Base-by-base conservation (phyloP, 2,113 vertebrate genomes). In the Paradoxurus hermaphroditus region DNA sequence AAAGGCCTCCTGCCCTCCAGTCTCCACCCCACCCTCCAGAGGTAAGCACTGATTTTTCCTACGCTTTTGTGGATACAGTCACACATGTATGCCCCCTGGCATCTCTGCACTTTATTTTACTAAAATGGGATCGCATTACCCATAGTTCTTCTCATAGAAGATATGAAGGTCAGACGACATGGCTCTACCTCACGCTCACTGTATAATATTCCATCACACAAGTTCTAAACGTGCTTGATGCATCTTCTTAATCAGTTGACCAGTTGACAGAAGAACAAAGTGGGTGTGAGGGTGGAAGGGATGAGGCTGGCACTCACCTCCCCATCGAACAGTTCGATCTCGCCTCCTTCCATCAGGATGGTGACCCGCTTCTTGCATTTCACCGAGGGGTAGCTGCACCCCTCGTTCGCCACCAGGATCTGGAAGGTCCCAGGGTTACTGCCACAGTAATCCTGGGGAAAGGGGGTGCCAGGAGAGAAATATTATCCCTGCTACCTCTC, bases 321-420 rank as follows among this genome's bases (percentile, higher is more conserved):
- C 98, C 98, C 99, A 11, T 99, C 98, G 31, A 99, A 98, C 98
- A 99, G 98, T 46, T 99, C 98, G 75, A 99, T 99, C 97, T 99
- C 98, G 34, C 99, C 99, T 94, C 98, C 99, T 41, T 98, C 98
- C 97, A 99, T 99, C 65, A 99, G 93, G 98, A 99, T 98, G 1
- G 98, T 99, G 93, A 99, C 96, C 13, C 98, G 98, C 98, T 99
- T 99, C 85, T 99, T 99, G 98, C 99, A 99, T 65, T 99, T 99
- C 93, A 99, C 98, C 31, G 99, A 99, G 3, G 99, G 98, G 90
- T 99, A 98, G 77, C 99, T 98, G 97, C 99, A 99, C 8, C 99
- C 99, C 56, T 99, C 99, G 36, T 99, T 99, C 94, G 99, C 99
- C 96, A 99, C 98, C 7, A 99, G 96, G 92, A 99, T 99, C 95